phyloP scores from a whole-genome alignment of 2,888 invertebrate genomes.

The Meiosimyza decipiens region DNA sequence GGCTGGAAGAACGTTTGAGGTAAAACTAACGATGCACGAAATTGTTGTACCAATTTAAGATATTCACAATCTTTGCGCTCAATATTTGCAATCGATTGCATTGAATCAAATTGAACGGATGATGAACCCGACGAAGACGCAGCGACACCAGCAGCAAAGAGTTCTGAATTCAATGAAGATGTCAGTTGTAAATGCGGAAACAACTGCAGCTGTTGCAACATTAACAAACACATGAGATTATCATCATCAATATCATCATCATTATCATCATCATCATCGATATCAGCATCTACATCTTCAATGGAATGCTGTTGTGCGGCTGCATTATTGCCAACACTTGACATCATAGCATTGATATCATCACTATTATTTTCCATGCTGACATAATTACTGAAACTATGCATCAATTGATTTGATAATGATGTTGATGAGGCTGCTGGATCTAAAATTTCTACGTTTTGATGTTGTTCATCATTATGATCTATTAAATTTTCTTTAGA shows the following conservation, averaged over 20 bases:
- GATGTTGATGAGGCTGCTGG: constrained; percentile 34
- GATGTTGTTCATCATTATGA: constrained; percentile 50
- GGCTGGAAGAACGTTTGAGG: constrained; percentile 65
- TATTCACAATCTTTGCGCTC: constrained; percentile 66
- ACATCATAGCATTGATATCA: constrained; percentile 12
- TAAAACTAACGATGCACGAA: constrained; percentile 63
- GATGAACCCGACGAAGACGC: constrained; percentile 49
- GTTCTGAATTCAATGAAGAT: constrained; percentile 50
- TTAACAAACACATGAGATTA: constrained; percentile 48
- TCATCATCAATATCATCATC: constrained; percentile 50
- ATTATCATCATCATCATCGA: constrained; percentile 44
- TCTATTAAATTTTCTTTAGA: constrained; percentile 53
- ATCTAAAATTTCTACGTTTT: constrained; percentile 43
- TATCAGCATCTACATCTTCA: constrained; percentile 18
- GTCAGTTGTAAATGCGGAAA: constrained; percentile 53
- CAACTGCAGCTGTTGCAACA: constrained; percentile 55
- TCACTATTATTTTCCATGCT: constrained; percentile 11
- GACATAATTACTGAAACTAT: not conserved
- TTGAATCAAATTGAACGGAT: constrained; percentile 56
- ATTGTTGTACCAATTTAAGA: constrained; percentile 63
- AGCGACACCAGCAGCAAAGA: constrained; percentile 45
- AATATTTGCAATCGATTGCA: constrained; percentile 57
- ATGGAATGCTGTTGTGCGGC: not conserved
- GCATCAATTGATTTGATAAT: constrained; percentile 16
- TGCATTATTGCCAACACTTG: not conserved